Percentiles rank a stretch among this genome's conserved stretches.
Evolutionary conservation across 2,888 invertebrate genomes (phyloP).

Genomic region (Adineta ricciae): DNA sequence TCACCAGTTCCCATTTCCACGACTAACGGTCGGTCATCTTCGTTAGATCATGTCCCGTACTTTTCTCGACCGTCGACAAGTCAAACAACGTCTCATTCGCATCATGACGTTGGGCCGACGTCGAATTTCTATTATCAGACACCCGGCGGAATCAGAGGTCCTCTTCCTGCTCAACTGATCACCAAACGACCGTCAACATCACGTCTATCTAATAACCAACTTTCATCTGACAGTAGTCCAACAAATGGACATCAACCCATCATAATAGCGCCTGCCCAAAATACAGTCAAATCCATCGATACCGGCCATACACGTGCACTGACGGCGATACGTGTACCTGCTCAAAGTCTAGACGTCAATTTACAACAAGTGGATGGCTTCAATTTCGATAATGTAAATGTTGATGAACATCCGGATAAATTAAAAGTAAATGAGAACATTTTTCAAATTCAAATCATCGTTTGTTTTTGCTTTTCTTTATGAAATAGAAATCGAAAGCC

Average conservation of each 20-base stretch:
- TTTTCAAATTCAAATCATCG: not conserved
- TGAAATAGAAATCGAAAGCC: not conserved
- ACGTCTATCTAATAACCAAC: not conserved
- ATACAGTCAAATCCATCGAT: not conserved
- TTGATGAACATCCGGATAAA: not conserved
- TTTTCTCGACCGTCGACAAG: not conserved
- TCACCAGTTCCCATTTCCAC: not conserved
- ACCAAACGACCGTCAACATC: not conserved
- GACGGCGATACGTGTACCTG: not conserved
- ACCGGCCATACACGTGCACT: not conserved
- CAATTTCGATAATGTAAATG: not conserved
- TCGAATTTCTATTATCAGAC: not conserved
- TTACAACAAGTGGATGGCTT: slow-evolving; percentile 10
- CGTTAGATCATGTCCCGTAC: not conserved
- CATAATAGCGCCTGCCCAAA: not conserved
- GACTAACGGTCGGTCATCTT: not conserved
- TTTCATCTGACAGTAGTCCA: not conserved
- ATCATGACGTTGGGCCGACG: not conserved
- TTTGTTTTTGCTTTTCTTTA: not conserved
- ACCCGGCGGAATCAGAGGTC: not conserved
- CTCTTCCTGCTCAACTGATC: not conserved
- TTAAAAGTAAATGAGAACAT: not conserved
- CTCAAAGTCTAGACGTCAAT: not conserved
- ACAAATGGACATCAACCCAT: not conserved
- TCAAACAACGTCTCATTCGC: not conserved